Evolutionary conservation across 2,113 vertebrate species (phyloP).

Genomic region (Hemibagrus wyckioides): DNA sequence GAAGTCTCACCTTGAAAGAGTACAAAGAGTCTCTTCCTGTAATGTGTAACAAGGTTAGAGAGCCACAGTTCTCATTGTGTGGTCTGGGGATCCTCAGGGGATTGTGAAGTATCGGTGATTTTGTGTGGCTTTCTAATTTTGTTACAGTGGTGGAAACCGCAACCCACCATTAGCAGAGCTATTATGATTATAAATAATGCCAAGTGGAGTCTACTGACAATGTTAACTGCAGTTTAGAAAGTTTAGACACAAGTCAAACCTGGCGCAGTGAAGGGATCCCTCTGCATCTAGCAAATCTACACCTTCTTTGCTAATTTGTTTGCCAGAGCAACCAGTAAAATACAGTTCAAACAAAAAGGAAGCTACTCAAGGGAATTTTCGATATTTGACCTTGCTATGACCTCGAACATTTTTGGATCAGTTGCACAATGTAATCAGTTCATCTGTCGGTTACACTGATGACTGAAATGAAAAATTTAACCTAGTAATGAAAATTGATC

Average conservation of each 20-base stretch:
- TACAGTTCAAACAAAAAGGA: neutral
- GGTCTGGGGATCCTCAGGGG: neutral
- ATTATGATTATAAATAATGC: conserved; percentile 5
- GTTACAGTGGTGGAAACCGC: neutral
- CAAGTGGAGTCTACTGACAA: neutral
- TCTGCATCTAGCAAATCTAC: neutral
- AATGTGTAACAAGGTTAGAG: conserved; percentile 20
- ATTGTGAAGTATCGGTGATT: neutral
- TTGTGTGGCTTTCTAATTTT: neutral
- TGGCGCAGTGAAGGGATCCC: neutral
- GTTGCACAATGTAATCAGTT: neutral
- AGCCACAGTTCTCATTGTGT: neutral
- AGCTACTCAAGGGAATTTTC: neutral
- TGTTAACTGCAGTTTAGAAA: neutral
- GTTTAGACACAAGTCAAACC: neutral
- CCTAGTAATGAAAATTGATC: no score
- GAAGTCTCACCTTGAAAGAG: neutral
- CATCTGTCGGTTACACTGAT: neutral
- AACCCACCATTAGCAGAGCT: neutral
- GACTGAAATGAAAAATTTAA: neutral
- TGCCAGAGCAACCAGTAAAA: no score
- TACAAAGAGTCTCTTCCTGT: neutral
- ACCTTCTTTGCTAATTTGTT: neutral
- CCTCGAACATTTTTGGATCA: neutral
- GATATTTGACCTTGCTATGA: neutral